phyloP scores from a whole-genome alignment of 2,797 vertebrate species.

The Betta splendens region DNA sequence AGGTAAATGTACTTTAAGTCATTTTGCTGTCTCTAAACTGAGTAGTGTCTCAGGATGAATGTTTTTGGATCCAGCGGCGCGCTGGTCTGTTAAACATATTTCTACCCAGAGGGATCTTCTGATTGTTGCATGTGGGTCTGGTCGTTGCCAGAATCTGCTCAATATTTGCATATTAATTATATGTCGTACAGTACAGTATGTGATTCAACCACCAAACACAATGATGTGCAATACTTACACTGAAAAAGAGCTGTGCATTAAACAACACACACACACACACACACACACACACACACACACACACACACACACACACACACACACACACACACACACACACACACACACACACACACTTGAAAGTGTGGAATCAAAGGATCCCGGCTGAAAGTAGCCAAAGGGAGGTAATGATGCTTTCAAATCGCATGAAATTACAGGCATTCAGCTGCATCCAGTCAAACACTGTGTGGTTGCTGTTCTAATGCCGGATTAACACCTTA shows the following conservation, averaged over 20 bases:
- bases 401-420: slow-evolving; percentile 22
- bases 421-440: slow-evolving; percentile 8
- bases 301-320: no score
- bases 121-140: no score
- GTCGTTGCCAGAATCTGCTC: not conserved
- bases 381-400: slow-evolving; percentile 18
- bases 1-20: no score
- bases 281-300: no score
- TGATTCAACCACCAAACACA: no score
- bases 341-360: slow-evolving; percentile 5
- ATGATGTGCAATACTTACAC: no score
- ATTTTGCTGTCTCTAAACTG: no score
- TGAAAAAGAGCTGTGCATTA: no score
- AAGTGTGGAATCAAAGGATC: slow-evolving; percentile 30
- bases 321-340: not conserved
- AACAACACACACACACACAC: no score
- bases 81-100: no score
- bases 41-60: not conserved
- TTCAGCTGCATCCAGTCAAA: slow-evolving; percentile 7
- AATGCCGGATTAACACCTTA: slow-evolving; percentile 7
- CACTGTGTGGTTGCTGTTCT: not conserved
- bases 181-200: not conserved
- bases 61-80: no score
- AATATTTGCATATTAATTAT: not conserved
- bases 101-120: no score